Conservation (phyloP, 2,797 vertebrate species). For the Melopsittacus undulatus region DNA sequence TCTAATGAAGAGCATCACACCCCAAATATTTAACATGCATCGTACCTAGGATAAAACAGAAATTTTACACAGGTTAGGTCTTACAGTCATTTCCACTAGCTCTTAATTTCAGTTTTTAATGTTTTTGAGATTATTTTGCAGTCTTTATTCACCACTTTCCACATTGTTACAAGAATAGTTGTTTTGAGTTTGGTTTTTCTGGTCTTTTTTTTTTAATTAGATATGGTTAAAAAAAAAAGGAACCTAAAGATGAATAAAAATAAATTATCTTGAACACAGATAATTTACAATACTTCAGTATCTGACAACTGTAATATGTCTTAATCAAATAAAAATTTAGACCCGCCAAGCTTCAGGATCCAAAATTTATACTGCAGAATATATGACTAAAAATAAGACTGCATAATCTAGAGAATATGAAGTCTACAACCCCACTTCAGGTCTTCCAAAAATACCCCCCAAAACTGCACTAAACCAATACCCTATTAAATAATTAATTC, state of each 20-base stretch:
- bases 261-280: neutral
- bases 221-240: neutral
- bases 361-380: neutral
- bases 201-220: neutral
- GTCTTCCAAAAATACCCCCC: neutral
- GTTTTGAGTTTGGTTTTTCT: neutral
- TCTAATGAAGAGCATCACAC: slow-evolving; percentile 99
- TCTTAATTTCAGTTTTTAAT: neutral
- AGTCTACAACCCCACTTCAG: neutral
- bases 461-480: neutral
- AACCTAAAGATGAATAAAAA: neutral
- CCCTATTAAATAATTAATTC: neutral
- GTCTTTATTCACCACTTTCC: neutral
- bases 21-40: slow-evolving; percentile 99
- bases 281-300: neutral
- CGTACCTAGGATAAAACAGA: slow-evolving; percentile 81
- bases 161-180: neutral
- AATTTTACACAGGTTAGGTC: neutral
- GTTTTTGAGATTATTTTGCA: neutral
- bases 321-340: neutral
- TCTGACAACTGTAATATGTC: neutral
- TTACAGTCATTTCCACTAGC: neutral
- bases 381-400: neutral
- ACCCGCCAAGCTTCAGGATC: neutral
- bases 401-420: neutral